Conservation (phyloP, 1,140 invertebrate species). For the Patella vulgata region DNA sequence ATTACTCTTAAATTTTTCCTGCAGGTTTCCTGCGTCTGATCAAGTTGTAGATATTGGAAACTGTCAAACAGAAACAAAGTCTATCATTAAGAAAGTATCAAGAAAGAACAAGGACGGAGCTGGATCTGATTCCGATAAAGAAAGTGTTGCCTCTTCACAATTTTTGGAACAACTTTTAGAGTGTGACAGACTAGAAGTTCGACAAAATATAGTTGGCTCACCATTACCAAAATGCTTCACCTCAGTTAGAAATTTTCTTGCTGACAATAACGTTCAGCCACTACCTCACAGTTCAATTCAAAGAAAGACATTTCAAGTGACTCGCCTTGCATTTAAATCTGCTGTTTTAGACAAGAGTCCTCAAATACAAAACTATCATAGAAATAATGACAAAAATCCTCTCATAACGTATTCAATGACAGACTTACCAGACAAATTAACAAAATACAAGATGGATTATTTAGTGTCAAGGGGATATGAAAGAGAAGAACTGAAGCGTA, state of each 20-base stretch:
- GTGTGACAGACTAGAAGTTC: not conserved
- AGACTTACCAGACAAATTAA: not conserved
- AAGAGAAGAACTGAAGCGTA: slow-evolving; percentile 46
- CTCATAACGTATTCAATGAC: not conserved
- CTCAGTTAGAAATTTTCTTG: slow-evolving; percentile 4
- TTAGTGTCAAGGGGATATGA: slow-evolving; percentile 40
- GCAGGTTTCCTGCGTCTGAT: not conserved
- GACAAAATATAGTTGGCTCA: not conserved
- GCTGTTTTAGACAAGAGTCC: not conserved
- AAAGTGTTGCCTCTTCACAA: not conserved
- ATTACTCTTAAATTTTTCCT: not conserved
- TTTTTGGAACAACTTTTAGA: slow-evolving; percentile 13
- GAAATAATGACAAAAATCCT: not conserved
- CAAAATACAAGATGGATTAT: slow-evolving; percentile 3
- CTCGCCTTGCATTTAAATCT: not conserved
- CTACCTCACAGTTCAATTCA: not conserved
- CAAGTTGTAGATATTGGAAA: not conserved
- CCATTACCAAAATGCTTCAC: not conserved
- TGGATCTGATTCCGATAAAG: not conserved
- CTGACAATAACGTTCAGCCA: not conserved
- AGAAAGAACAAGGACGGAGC: not conserved
- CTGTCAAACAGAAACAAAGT: not conserved
- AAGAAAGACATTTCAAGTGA: slow-evolving; percentile 3
- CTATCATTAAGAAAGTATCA: not conserved
- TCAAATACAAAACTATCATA: not conserved